Conservation (phyloP, 2,888 invertebrate genomes). For the Eupeodes latifasciatus region DNA sequence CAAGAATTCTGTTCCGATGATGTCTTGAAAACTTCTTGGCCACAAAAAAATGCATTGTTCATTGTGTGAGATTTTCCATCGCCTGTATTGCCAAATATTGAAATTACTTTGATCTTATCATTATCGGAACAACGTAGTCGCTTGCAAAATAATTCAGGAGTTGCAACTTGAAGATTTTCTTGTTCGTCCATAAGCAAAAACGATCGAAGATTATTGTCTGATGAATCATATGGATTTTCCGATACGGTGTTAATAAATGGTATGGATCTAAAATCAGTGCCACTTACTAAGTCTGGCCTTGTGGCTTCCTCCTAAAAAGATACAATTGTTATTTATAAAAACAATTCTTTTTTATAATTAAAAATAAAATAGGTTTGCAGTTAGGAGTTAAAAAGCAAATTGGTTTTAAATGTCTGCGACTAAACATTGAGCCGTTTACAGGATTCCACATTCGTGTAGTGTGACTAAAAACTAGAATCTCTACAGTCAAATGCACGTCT, state of each 20-base stretch:
- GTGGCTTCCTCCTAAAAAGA: conserved; percentile 80
- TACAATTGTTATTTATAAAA: neutral
- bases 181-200: conserved; percentile 87
- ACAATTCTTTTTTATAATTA: too few relatives aligned
- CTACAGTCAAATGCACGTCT: too few relatives aligned
- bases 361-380: too few relatives aligned
- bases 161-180: conserved; percentile 86
- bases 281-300: conserved; percentile 79
- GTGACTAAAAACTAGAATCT: too few relatives aligned
- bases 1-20: conserved; percentile 87
- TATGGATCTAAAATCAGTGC: conserved; percentile 82
- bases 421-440: too few relatives aligned
- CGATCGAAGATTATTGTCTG: conserved; percentile 77
- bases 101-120: conserved; percentile 90
- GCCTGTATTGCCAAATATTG: conserved; percentile 93
- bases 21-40: conserved; percentile 85
- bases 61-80: conserved; percentile 93
- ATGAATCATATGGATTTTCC: conserved; percentile 78
- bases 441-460: too few relatives aligned
- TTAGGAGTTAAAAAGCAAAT: too few relatives aligned
- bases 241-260: conserved; percentile 80
- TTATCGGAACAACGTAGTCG: conserved; percentile 82
- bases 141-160: conserved; percentile 85
- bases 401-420: too few relatives aligned
- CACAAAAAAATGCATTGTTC: conserved; percentile 89